phyloP scores from a whole-genome alignment of 2,797 vertebrate species.

The Hoplostethus atlanticus region DNA sequence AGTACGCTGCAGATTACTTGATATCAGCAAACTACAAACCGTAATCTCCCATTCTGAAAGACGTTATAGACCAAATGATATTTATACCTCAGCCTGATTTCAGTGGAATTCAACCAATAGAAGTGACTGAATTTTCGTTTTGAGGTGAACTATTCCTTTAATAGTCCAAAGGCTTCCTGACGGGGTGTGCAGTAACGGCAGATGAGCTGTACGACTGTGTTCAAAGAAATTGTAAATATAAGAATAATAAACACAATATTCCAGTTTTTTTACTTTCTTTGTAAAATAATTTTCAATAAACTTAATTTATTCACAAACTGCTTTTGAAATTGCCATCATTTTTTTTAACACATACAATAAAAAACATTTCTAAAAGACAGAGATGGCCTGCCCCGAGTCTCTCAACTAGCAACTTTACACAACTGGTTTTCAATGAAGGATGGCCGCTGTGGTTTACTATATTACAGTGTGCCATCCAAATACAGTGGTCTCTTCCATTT shows the following conservation, averaged over 20 bases:
- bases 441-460: conserved; percentile 67
- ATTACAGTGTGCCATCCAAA: conserved; percentile 73
- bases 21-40: no score
- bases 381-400: conserved; percentile 73
- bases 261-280: conserved; percentile 70
- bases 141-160: no score
- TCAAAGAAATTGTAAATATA: not conserved
- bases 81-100: no score
- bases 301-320: conserved; percentile 90
- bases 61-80: no score
- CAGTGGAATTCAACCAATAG: no score
- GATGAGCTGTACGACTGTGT: no score
- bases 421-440: conserved; percentile 69
- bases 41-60: no score
- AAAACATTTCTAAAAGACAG: conserved; percentile 86
- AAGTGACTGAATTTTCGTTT: no score
- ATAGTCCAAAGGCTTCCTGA: no score
- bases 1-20: no score
- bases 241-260: conserved; percentile 47
- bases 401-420: conserved; percentile 77
- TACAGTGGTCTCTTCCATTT: conserved; percentile 67
- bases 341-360: conserved; percentile 85
- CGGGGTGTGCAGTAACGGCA: no score
- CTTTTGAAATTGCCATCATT: conserved; percentile 81
- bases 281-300: conserved; percentile 89